These are phyloP conservation scores for Planiliza haematocheilus DNA, from an alignment of 2,113 vertebrate genomes.

Conservation along the genomic window DNA sequence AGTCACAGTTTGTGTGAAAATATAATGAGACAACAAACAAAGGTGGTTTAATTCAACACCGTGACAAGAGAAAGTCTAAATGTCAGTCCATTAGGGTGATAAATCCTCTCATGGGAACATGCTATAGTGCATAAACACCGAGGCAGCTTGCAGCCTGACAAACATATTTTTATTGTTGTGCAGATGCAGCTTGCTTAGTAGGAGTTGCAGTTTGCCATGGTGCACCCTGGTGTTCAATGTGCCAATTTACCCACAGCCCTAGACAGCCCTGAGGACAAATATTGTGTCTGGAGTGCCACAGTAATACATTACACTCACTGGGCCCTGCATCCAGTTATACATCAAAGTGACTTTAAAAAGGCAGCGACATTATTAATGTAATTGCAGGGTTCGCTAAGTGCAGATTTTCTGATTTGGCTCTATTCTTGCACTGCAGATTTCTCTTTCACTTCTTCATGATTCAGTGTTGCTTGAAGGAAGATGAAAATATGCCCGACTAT, in stretches of 20 bases:
- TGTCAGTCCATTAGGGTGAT: constrained; percentile 49
- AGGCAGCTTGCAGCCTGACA: constrained; percentile 34
- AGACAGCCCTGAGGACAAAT: constrained; percentile 38
- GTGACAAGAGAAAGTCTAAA: constrained; percentile 34
- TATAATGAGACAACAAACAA: constrained; percentile 31
- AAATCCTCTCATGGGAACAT: constrained; percentile 1
- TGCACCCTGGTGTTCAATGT: constrained; percentile 63
- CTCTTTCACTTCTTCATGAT: constrained; percentile 18
- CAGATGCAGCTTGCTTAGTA: constrained; percentile 15
- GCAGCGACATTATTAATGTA: not conserved
- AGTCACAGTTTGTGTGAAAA: constrained; percentile 13
- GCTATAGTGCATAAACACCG: constrained; percentile 7
- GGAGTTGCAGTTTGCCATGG: constrained; percentile 26
- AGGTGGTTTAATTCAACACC: constrained; percentile 26
- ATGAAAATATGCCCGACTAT: constrained; percentile 25
- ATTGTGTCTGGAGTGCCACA: constrained; percentile 22
- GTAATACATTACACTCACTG: constrained; percentile 39
- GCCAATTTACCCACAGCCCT: constrained; percentile 43
- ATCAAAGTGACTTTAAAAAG: not conserved
- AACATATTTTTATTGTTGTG: constrained; percentile 33
- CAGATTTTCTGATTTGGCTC: not conserved
- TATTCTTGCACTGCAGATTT: not conserved
- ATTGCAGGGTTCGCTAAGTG: not conserved
- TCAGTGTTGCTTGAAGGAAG: constrained; percentile 16
- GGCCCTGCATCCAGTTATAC: constrained; percentile 9